A percentile compares a stretch with the other conserved stretches of the same genome.
Evolutionary conservation across 2,888 invertebrate species (phyloP).

Genomic region (Idaea straminata): DNA sequence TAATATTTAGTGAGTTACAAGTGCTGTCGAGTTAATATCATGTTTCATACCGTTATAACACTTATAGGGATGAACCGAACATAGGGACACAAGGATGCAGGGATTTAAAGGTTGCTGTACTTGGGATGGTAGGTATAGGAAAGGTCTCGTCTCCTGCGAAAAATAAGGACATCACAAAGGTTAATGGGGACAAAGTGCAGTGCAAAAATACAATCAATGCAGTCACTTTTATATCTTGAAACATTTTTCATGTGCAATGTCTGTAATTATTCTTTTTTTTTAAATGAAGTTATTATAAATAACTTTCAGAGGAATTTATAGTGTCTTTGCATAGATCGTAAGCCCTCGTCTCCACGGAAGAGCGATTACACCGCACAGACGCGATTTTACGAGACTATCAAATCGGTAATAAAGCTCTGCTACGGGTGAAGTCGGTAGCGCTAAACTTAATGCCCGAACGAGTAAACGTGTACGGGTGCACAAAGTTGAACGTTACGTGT

Average conservation of each 20-base stretch:
- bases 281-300: not conserved
- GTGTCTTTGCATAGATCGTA: slow-evolving; percentile 23
- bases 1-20: slow-evolving; percentile 20
- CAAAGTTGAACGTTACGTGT: slow-evolving; percentile 9
- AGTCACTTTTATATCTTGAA: slow-evolving; percentile 15
- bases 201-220: slow-evolving; percentile 31
- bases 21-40: slow-evolving; percentile 34
- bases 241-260: too few species aligned
- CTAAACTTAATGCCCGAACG: too few species aligned
- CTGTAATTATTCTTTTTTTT: slow-evolving; percentile 4
- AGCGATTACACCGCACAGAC: not conserved
- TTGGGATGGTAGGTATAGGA: slow-evolving; percentile 30
- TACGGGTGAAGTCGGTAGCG: too few species aligned
- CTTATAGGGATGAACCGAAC: slow-evolving; percentile 18
- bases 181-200: slow-evolving; percentile 24
- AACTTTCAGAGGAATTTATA: not conserved
- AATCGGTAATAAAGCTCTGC: too few species aligned
- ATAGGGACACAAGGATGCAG: slow-evolving; percentile 14
- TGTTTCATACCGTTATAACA: slow-evolving; percentile 35
- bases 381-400: slow-evolving; percentile 4
- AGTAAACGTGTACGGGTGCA: slow-evolving; percentile 2
- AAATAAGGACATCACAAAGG: slow-evolving; percentile 5
- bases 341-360: too few species aligned
- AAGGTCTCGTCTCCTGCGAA: slow-evolving; percentile 29
- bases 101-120: slow-evolving; percentile 21